Percentiles rank a stretch among this genome's conserved stretches.
These are phyloP conservation scores for Lysandra bellargus DNA, from an alignment of 2,888 invertebrate species.

Conservation along the genomic window DNA sequence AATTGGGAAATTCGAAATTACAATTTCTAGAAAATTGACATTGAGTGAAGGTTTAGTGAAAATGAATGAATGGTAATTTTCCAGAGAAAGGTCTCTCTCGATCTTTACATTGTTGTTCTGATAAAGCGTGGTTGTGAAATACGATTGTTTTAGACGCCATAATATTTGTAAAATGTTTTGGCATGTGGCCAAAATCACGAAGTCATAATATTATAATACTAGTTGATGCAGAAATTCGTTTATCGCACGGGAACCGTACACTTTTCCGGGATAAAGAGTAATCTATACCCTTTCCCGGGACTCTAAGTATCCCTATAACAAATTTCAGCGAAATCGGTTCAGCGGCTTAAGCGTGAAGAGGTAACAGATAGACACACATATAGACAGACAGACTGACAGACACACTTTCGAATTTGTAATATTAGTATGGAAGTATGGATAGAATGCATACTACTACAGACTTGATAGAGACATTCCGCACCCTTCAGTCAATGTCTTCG, in stretches of 20 bases:
- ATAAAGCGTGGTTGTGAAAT: not conserved
- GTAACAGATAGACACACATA: not conserved
- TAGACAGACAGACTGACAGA: not conserved
- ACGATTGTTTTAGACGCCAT: not conserved
- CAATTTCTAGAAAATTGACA: constrained; percentile 20
- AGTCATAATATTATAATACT: no score
- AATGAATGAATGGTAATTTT: constrained; percentile 1
- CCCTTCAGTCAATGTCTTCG: no score
- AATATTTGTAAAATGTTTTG: not conserved
- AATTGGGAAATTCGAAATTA: constrained; percentile 7
- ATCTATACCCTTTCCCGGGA: no score
- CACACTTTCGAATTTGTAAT: not conserved
- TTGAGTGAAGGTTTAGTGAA: constrained; percentile 13
- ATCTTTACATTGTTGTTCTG: constrained; percentile 4
- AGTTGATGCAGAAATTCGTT: no score
- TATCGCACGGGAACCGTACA: no score
- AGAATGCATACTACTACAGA: no score
- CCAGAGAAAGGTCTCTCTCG: not conserved
- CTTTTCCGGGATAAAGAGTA: no score
- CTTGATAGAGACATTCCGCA: no score
- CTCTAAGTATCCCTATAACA: no score
- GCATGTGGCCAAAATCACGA: no score
- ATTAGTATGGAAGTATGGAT: not conserved
- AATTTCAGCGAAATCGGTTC: no score
- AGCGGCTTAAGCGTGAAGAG: not conserved